These are phyloP conservation scores for Leucophenga maculata DNA, from an alignment of 2,888 invertebrate genomes.

Conservation along the genomic window DNA sequence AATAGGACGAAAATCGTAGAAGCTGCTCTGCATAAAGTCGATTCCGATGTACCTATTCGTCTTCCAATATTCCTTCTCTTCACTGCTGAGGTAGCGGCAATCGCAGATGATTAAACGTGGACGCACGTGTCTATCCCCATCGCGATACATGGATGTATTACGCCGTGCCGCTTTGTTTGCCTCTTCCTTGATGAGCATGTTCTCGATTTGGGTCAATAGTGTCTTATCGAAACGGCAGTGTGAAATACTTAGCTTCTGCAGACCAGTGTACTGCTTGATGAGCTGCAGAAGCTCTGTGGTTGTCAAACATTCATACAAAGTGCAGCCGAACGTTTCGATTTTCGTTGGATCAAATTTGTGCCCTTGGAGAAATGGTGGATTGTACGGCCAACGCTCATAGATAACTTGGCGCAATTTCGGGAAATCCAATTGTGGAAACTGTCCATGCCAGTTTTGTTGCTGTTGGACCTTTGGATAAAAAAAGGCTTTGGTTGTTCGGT, in stretches of 20 bases:
- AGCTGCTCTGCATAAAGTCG: background rate
- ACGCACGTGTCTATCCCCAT: background rate
- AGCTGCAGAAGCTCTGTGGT: background rate
- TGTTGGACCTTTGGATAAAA: too few relatives aligned
- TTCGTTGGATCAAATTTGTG: too few relatives aligned
- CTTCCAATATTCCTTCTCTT: background rate
- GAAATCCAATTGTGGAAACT: too few relatives aligned
- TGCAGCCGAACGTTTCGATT: background rate
- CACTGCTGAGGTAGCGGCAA: background rate
- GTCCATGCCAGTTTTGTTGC: background rate
- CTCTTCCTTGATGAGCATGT: background rate
- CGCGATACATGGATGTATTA: background rate
- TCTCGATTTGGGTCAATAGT: background rate
- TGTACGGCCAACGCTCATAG: too few relatives aligned
- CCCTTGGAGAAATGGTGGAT: too few relatives aligned
- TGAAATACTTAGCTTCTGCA: background rate
- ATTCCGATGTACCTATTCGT: background rate
- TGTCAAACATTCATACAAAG: background rate
- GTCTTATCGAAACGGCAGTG: background rate
- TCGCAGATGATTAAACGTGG: background rate
- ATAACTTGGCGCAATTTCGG: too few relatives aligned
- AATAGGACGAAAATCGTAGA: background rate
- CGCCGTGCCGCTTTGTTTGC: too few relatives aligned
- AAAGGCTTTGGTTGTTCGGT: too few relatives aligned
- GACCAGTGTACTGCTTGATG: background rate